These are phyloP conservation scores for Psittacus erithacus DNA, from an alignment of 2,113 vertebrate species.

Conservation along the genomic window DNA sequence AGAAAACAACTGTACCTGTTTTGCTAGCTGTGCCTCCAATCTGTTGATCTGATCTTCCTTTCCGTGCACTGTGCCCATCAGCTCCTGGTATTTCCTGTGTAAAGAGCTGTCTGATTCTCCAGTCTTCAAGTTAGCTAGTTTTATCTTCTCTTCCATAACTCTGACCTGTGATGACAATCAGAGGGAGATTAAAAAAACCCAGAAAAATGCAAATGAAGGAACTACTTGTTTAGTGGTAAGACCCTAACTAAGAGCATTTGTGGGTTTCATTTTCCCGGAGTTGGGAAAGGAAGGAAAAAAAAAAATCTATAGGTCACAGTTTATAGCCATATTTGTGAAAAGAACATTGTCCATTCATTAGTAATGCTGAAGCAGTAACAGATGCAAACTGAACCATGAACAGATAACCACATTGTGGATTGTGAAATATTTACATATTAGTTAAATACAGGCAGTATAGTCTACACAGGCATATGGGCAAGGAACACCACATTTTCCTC, in stretches of 20 bases:
- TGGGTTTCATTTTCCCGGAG: not conserved
- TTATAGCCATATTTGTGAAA: not conserved
- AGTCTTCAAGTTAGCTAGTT: slow-evolving; percentile 79
- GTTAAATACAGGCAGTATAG: not conserved
- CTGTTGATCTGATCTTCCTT: slow-evolving; percentile 83
- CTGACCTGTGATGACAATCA: slow-evolving; percentile 75
- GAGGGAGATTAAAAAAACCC: not conserved
- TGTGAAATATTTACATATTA: not conserved
- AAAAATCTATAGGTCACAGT: not conserved
- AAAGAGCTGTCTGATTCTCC: slow-evolving; percentile 79
- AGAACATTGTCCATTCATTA: not conserved
- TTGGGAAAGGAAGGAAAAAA: not conserved
- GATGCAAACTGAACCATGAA: not conserved
- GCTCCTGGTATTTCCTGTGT: slow-evolving; percentile 81
- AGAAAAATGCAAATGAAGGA: not conserved
- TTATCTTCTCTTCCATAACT: slow-evolving; percentile 87
- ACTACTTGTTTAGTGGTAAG: not conserved
- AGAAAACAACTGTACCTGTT: slow-evolving; percentile 77
- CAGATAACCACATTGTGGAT: not conserved
- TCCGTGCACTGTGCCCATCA: slow-evolving; percentile 77
- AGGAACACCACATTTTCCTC: not conserved
- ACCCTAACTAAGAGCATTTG: not conserved
- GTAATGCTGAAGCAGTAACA: not conserved
- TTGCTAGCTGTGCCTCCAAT: slow-evolving; percentile 83
- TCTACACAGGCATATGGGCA: not conserved